Percentiles rank a stretch among this genome's conserved stretches.
Conservation (phyloP, 1,140 invertebrate species). For the Drosophila seguyi region DNA sequence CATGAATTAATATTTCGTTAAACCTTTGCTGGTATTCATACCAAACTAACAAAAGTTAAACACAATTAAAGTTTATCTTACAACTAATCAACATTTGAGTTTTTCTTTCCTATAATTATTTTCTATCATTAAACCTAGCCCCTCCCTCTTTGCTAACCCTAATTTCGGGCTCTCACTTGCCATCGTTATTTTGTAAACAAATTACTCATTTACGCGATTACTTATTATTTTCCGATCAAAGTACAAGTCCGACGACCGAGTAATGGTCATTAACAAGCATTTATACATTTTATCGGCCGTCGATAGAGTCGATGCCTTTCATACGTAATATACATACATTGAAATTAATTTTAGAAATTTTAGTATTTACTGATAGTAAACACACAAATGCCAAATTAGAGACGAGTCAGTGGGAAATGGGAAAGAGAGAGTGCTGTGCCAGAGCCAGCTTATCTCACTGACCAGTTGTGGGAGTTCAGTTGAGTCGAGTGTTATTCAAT, state of each 20-base stretch:
- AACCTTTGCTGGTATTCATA: neutral
- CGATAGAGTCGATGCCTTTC: neutral
- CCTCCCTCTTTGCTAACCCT: neutral
- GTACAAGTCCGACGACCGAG: slow-evolving; percentile 48
- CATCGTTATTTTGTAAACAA: slow-evolving; percentile 31
- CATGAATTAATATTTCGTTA: neutral
- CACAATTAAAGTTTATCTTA: no score
- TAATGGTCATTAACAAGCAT: slow-evolving; percentile 45
- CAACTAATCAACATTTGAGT: neutral
- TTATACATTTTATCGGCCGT: slow-evolving; percentile 48
- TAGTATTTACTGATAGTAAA: slow-evolving; percentile 46
- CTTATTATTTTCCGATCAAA: slow-evolving; percentile 54
- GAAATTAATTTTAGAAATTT: slow-evolving; percentile 65
- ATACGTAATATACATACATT: slow-evolving; percentile 24
- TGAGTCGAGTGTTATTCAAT: slow-evolving; percentile 65
- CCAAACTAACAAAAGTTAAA: neutral
- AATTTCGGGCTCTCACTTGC: neutral
- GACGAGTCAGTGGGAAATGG: slow-evolving; percentile 9
- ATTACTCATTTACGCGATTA: slow-evolving; percentile 40
- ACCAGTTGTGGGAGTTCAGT: slow-evolving; percentile 48
- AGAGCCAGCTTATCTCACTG: slow-evolving; percentile 53
- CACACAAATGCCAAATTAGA: slow-evolving; percentile 49
- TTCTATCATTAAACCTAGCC: neutral
- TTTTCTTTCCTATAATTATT: neutral
- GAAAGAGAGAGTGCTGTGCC: neutral